Base-by-base conservation (phyloP, 1,140 invertebrate species). In the Cydia pomonella region DNA sequence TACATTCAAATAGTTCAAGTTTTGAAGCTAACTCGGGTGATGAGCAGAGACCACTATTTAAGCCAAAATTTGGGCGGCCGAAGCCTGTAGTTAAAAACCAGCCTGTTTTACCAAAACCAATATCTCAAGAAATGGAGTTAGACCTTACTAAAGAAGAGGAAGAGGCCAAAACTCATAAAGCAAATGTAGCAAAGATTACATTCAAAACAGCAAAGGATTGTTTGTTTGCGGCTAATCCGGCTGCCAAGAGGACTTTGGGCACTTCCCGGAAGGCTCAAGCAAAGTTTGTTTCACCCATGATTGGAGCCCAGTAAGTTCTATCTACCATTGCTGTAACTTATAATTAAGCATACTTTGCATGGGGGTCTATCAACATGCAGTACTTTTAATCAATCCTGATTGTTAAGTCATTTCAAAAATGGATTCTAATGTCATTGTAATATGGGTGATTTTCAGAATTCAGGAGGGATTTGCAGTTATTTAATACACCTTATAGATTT, bases 231-330 rank as follows among this genome's bases (percentile, higher is more conserved):
- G 86, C 87, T 1, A 93, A 92, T 76, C 91, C 90, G 71, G 86
- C 85, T 63, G 89, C 89, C 7, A 88, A 85, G 23, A 85, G 89
- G 64, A 89, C 83, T 27, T 73, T 93, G 13, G 90, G 90, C 9
- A 83, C 90, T n/a, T 89, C 90, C 5, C 83, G 87, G 66, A 93
- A 92, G 75, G 88, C 90, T 78, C 89, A 93, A 73, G 82, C 79
- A 7, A 92, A 90, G 77, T 93, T 93, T 87, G 78, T 93, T 3
- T 91, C 90, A 66, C 91, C 91, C 3, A 92, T 93, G 90, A 78
- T 93, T 50, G 84, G 86, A 71, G 87, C 82, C 21, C 87, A 88
- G 90, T 92, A 86, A 85, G 90, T 82, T 33, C 16, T 63, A 59
- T 25, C 47, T 29, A 21, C 47, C 2, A 5, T 5, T 29, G 7